These are phyloP conservation scores for Conus betulinus DNA, from an alignment of 1,140 invertebrate genomes.

Conservation along the genomic window DNA sequence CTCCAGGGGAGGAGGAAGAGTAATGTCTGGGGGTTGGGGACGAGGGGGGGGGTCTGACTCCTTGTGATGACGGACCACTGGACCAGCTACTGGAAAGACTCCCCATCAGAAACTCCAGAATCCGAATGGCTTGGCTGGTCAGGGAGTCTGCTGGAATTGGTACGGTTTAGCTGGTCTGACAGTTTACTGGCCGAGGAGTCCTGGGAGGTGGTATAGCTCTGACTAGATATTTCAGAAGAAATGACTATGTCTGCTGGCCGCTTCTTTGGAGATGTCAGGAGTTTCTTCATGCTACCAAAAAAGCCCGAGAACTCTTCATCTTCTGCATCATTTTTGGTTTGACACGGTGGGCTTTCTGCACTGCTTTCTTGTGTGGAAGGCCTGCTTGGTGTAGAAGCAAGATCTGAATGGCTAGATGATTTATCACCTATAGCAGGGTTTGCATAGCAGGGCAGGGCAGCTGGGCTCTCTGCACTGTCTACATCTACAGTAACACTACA, in stretches of 20 bases:
- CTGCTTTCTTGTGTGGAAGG: neutral
- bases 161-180: neutral
- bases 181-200: neutral
- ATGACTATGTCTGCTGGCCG: conserved; percentile 37
- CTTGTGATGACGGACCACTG: neutral
- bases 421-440: neutral
- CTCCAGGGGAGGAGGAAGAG: conserved; percentile 87
- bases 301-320: conserved; percentile 48
- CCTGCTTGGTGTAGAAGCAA: neutral
- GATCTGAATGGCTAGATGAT: neutral
- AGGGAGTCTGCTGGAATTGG: neutral
- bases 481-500: neutral
- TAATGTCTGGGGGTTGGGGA: neutral
- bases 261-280: conserved; percentile 60
- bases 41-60: neutral
- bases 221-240: conserved; percentile 33
- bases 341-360: conserved; percentile 4
- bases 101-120: conserved; percentile 25
- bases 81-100: conserved; percentile 18
- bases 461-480: neutral
- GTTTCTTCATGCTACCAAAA: conserved; percentile 63
- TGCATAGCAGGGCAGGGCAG: neutral
- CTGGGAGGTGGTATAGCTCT: conserved; percentile 15
- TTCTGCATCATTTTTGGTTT: conserved; percentile 34
- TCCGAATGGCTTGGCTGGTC: neutral